Base-by-base conservation (phyloP, 64 coral and sea anemone species). In the Trachythela sp. region DNA sequence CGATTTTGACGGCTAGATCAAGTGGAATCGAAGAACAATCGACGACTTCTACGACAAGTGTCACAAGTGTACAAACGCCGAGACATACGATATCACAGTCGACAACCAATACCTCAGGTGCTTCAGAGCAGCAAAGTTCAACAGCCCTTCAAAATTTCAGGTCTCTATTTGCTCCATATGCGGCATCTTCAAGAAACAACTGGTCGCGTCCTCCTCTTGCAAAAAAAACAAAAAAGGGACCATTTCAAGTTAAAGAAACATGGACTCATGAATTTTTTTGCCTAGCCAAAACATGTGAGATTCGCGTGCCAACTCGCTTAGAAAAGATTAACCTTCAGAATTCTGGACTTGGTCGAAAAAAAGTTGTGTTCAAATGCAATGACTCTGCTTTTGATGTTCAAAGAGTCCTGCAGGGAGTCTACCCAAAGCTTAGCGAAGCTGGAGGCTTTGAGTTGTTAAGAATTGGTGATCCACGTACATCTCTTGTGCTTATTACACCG, bases 241-340 rank as follows among this genome's bases (percentile, higher is more conserved):
- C 41, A 60, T 88, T 88, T 31, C 34, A 71, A 3, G 38, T 88
- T 45, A 75, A 88, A 29, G 92, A 93, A 67, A 93, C 88, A 0
- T 89, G 84, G 88, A 92, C 91, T 29, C 86, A 84, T 7, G 80
- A 92, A 1, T 92, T 85, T 77, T 13, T 92, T 18, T 89, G 91
- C 22, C 0, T 92, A 83, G 35, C 77, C 35, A 20, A 85, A 34
- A 88, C 67, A 39, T 56, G 84, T 85, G 36, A 0, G 1, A 36
- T 42, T 43, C 2, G 13, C 38, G 36, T 85, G n/a, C 86, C 86
- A 85, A 71, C 24, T 70, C 48, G 34, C 6, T 26, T 72, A 22
- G 40, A 84, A 14, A 87, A 92, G 36, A 26, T 92, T 8, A 36
- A 42, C 4, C 72, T 88, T 10, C 40, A 75, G 27, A 50, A 48